Base-by-base conservation (phyloP, 2,113 vertebrate genomes). In the Mixornis gularis region DNA sequence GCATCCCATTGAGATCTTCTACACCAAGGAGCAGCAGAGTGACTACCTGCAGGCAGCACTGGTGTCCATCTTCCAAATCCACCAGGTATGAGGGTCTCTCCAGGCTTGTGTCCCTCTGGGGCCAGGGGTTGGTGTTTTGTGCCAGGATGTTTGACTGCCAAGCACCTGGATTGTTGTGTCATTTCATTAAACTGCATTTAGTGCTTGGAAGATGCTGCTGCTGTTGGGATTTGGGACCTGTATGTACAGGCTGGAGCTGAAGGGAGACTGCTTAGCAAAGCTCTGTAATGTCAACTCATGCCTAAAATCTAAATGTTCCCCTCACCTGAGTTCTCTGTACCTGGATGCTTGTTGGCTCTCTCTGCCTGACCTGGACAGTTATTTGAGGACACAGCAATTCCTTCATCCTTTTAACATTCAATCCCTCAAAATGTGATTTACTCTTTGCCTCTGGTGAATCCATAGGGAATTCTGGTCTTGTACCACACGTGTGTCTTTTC, bases 1-100 rank as follows among this genome's bases (percentile, higher is more conserved):
- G 79, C 98, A 99, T 87, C 98, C 99, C 56, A 99, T 99, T 90
- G 98, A 99, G 95, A 96, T 99, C 96, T 99, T 98, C 83, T 99
- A 99, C 94, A 98, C 98, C 95, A 99, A 98, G 77, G 98, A 99
- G 90, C 94, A 96, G n/a, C 99, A 99, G 97, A 98, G 98, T 0
- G 99, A 99, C 96, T 99, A 99, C 81, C 97, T 99, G 51, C 99
- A 99, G n/a, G 99, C 99, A 15, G 98, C 99, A 0, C 98, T 99
- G 9, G 98, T 99, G 79, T 97, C 99, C 2, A 74, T 99, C 91
- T 99, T 99, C 96, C 99, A 99, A 73, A 98, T 99, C 95, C 99
- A 99, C 87, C 99, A 99, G 98, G 99, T 99, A 91, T 2, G 21
- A 58, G 4, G 1, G 0, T 55, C 69, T 73, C 3, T 0, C 17